phyloP scores from a whole-genome alignment of 2,797 vertebrate species.

The Lacerta viridis region DNA sequence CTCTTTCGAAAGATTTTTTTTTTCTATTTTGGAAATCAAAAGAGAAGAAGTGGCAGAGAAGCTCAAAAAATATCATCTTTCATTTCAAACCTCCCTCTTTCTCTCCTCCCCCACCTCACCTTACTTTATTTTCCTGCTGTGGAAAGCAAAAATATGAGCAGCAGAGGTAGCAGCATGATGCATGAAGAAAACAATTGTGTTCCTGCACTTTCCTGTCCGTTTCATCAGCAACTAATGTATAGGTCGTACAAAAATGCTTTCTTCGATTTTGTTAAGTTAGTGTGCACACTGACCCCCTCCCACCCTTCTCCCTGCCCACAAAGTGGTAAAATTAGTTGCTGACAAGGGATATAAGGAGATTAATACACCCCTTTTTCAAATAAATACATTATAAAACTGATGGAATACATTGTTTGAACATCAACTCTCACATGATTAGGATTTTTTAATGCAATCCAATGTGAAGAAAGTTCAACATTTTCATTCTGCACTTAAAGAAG shows the following conservation, averaged over 20 bases:
- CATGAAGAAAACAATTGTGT: not conserved
- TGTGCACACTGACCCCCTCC: not conserved
- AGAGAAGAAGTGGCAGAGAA: too few relatives aligned
- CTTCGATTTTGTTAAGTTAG: not conserved
- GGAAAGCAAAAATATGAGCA: not conserved
- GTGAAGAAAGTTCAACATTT: not conserved
- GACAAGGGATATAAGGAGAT: constrained; percentile 17
- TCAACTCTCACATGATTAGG: not conserved
- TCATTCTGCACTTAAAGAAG: not conserved
- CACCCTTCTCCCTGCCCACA: not conserved
- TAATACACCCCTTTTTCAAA: constrained; percentile 23
- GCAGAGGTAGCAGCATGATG: not conserved
- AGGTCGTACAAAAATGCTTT: too few relatives aligned
- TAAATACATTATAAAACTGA: constrained; percentile 15
- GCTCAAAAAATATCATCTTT: not conserved
- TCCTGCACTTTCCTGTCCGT: not conserved
- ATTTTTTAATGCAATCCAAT: not conserved
- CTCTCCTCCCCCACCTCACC: not conserved
- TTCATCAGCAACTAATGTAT: not conserved
- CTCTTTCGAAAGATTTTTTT: too few relatives aligned
- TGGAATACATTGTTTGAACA: not conserved
- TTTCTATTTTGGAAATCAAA: too few relatives aligned
- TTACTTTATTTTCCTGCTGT: not conserved
- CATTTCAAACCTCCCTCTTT: not conserved
- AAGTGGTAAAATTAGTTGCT: not conserved